These are phyloP conservation scores for Brenthis hecate DNA, from an alignment of 2,888 invertebrate species.

Conservation along the genomic window DNA sequence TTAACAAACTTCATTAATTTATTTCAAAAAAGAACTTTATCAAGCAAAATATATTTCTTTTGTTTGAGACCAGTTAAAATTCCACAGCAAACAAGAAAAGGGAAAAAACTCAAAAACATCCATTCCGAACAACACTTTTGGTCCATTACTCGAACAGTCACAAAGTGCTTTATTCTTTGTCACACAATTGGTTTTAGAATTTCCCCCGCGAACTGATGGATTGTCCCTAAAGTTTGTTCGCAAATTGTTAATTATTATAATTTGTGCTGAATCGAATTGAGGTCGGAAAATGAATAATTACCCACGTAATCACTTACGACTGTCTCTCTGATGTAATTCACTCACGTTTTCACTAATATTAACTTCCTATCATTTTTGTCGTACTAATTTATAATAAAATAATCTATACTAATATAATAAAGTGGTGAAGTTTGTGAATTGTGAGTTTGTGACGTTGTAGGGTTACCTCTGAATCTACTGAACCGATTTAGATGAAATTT, in stretches of 20 bases:
- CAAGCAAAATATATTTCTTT: not conserved
- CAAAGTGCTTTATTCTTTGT: conserved; percentile 41
- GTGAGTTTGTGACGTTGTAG: no score
- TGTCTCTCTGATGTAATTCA: no score
- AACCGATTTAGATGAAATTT: no score
- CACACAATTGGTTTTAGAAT: conserved; percentile 65
- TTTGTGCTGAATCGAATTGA: conserved; percentile 49
- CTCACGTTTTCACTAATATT: no score
- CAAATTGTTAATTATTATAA: conserved; percentile 75
- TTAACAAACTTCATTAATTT: no score
- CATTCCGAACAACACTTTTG: conserved; percentile 14
- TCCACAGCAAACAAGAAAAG: not conserved
- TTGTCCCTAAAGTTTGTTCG: conserved; percentile 65
- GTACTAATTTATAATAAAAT: no score
- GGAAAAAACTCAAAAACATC: conserved; percentile 15
- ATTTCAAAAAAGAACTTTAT: no score
- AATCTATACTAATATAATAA: no score
- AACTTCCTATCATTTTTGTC: no score
- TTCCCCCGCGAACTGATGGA: conserved; percentile 63
- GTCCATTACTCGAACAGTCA: conserved; percentile 32
- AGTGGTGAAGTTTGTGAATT: no score
- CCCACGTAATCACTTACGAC: conserved; percentile 4
- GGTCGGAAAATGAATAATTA: conserved; percentile 27
- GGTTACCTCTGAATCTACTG: no score
- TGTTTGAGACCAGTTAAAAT: not conserved